Evolutionary conservation across 2,888 invertebrate species (phyloP).

Genomic region (Drosophila macrospina): DNA sequence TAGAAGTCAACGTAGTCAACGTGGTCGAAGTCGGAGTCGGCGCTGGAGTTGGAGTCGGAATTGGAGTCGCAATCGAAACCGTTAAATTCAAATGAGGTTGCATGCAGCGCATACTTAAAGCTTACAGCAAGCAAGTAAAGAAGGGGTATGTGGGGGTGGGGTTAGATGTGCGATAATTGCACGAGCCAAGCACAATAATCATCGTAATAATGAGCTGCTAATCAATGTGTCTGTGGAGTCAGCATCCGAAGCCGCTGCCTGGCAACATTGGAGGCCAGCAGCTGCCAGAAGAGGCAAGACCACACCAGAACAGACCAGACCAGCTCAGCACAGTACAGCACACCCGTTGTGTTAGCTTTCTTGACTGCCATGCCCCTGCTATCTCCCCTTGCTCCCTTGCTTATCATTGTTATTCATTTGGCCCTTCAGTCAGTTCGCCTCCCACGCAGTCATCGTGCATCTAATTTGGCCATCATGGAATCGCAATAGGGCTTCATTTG

Average conservation of each 20-base stretch:
- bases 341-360: conserved; percentile 24
- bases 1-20: not conserved
- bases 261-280: conserved; percentile 44
- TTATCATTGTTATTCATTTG: not conserved
- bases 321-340: not conserved
- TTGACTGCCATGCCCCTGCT: no score
- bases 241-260: conserved; percentile 23
- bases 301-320: no score
- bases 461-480: conserved; percentile 69
- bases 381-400: not conserved
- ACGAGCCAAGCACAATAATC: conserved; percentile 23
- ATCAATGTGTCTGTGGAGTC: conserved; percentile 40
- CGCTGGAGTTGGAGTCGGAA: conserved; percentile 2
- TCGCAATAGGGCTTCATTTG: conserved; percentile 80
- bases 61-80: conserved; percentile 21
- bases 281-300: no score
- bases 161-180: conserved; percentile 34
- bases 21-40: not conserved
- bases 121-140: no score
- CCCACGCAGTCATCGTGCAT: conserved; percentile 65
- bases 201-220: conserved; percentile 31
- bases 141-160: not conserved
- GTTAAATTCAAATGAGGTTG: conserved; percentile 54
- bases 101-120: conserved; percentile 9
- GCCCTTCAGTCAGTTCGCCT: conserved; percentile 2